phyloP scores from a whole-genome alignment of 2,888 invertebrate species.

The Laspeyria flexula region DNA sequence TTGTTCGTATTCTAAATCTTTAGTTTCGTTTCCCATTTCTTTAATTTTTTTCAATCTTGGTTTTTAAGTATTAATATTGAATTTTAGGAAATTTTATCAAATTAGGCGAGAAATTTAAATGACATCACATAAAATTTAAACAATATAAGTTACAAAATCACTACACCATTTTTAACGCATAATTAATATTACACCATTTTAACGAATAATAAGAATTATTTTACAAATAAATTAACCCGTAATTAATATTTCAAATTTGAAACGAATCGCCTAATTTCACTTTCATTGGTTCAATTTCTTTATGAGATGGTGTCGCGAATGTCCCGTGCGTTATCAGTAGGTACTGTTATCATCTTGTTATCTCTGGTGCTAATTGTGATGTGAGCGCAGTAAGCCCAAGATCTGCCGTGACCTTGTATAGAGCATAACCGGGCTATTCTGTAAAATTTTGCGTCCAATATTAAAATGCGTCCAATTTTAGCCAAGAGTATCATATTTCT shows the following conservation, averaged over 20 bases:
- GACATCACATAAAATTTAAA: not conserved
- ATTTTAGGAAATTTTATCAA: not conserved
- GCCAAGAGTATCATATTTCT: no score
- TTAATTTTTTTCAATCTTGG: no score
- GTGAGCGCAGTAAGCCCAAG: conserved; percentile 48
- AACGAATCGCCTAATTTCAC: not conserved
- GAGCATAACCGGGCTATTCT: conserved; percentile 38
- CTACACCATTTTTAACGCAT: not conserved
- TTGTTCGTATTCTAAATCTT: conserved; percentile 60
- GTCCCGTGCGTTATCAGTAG: conserved; percentile 34
- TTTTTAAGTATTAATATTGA: no score
- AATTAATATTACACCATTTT: conserved; percentile 1
- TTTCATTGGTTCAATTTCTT: conserved; percentile 14
- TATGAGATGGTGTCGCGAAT: conserved; percentile 12
- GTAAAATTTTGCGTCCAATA: not conserved
- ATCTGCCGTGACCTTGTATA: conserved; percentile 48
- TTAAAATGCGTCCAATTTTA: not conserved
- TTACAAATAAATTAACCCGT: not conserved
- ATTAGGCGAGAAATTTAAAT: not conserved
- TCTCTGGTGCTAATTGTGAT: conserved; percentile 50
- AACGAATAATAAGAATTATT: no score
- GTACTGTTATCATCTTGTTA: conserved; percentile 49
- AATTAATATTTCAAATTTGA: conserved; percentile 12
- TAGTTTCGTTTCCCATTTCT: conserved; percentile 48
- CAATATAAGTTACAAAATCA: not conserved